A percentile compares a stretch with the other conserved stretches of the same genome.
phyloP scores from a whole-genome alignment of 2,797 vertebrate species.

The Coilia nasus region DNA sequence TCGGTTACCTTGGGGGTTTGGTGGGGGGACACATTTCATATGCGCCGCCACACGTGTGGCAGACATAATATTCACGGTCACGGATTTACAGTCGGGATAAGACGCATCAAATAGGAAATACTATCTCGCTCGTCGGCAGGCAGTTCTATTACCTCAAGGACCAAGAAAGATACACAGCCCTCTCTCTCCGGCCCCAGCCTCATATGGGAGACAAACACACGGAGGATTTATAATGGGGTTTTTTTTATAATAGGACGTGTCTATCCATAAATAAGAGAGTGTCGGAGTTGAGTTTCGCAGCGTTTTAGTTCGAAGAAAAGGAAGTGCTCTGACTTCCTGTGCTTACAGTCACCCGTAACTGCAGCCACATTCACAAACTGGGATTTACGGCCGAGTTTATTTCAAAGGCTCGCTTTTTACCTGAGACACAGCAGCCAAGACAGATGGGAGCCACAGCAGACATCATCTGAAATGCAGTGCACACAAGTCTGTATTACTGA shows the following conservation, averaged over 20 bases:
- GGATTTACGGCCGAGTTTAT: not conserved
- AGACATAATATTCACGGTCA: constrained; percentile 13
- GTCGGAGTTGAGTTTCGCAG: not conserved
- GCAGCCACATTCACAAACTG: constrained; percentile 15
- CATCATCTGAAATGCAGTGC: not conserved
- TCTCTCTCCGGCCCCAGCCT: not conserved
- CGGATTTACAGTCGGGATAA: not conserved
- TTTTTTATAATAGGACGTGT: too few species aligned
- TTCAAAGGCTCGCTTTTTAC: not conserved
- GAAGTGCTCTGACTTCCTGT: not conserved
- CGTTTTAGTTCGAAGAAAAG: not conserved
- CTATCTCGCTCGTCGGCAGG: not conserved
- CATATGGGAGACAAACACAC: not conserved
- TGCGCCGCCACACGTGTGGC: not conserved
- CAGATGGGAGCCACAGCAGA: not conserved
- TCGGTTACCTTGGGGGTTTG: not conserved
- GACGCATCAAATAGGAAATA: constrained; percentile 1
- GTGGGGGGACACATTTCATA: not conserved
- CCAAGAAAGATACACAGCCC: constrained; percentile 6
- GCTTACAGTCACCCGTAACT: not conserved
- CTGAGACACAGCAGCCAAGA: not conserved
- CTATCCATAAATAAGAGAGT: constrained; percentile 14
- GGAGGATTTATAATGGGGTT: not conserved
- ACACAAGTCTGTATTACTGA: not conserved
- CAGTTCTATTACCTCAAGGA: constrained; percentile 28